Conservation (phyloP, 2,888 invertebrate species). For the Diachrysia chrysitis region DNA sequence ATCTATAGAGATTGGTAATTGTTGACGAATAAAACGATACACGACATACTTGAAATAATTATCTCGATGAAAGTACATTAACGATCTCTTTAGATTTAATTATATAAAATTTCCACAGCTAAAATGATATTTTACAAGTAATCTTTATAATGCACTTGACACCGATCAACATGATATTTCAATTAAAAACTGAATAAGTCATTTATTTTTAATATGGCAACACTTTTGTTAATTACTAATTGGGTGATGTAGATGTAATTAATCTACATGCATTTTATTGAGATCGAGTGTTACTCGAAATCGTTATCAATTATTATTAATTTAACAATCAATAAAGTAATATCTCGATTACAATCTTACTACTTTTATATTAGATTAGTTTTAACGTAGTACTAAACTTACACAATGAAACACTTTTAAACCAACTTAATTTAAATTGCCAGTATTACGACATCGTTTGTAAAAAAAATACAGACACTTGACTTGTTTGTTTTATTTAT, state of each 20-base stretch:
- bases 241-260: background rate
- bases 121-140: background rate
- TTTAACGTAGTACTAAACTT: too few species aligned
- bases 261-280: background rate
- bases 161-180: background rate
- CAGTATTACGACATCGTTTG: too few species aligned
- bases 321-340: background rate
- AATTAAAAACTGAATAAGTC: background rate
- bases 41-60: too few species aligned
- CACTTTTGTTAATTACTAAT: background rate
- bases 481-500: too few species aligned
- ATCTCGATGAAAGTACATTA: too few species aligned
- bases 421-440: too few species aligned
- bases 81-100: background rate
- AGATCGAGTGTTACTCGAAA: background rate
- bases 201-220: background rate
- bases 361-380: constrained; percentile 5
- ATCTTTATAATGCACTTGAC: background rate
- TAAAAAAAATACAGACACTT: too few species aligned
- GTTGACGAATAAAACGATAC: background rate
- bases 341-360: background rate
- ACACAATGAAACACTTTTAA: too few species aligned
- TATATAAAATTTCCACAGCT: background rate
- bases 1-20: too few species aligned
- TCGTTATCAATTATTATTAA: background rate